phyloP scores from a whole-genome alignment of 2,888 invertebrate species.

The Escarpia spicata region DNA sequence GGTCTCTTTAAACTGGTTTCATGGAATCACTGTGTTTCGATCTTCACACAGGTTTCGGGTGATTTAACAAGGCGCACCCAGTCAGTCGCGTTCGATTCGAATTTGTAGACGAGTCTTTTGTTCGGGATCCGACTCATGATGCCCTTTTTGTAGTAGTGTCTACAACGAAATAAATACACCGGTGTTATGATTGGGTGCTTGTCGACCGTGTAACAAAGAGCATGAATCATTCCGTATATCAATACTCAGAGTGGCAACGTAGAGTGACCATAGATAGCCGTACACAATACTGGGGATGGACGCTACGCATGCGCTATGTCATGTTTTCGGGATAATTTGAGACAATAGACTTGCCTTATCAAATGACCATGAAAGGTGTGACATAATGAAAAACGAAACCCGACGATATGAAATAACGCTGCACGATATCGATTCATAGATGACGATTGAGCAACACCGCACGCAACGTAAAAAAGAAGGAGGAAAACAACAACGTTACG shows the following conservation, averaged over 20 bases:
- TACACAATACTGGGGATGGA: background rate
- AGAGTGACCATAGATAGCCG: background rate
- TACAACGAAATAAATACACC: slow-evolving; percentile 39
- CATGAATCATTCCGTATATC: background rate
- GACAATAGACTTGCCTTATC: too few species aligned
- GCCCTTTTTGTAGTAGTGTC: slow-evolving; percentile 60
- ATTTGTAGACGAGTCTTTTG: slow-evolving; percentile 58
- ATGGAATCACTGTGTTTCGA: background rate
- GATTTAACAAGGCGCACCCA: slow-evolving; percentile 66
- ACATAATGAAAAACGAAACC: too few species aligned
- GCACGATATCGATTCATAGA: too few species aligned
- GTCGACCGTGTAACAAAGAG: background rate
- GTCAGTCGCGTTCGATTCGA: slow-evolving; percentile 77
- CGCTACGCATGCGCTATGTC: background rate
- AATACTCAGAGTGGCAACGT: background rate
- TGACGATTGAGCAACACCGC: too few species aligned
- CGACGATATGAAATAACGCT: too few species aligned
- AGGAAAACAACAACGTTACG: too few species aligned
- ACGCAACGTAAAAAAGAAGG: too few species aligned
- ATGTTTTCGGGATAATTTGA: too few species aligned
- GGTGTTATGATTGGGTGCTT: background rate
- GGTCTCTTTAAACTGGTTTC: background rate
- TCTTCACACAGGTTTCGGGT: background rate
- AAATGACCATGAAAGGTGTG: too few species aligned
- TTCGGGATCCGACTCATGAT: slow-evolving; percentile 60